Evolutionary conservation across 2,888 invertebrate genomes (phyloP).

Genomic region (Pachymerium ferrugineum): DNA sequence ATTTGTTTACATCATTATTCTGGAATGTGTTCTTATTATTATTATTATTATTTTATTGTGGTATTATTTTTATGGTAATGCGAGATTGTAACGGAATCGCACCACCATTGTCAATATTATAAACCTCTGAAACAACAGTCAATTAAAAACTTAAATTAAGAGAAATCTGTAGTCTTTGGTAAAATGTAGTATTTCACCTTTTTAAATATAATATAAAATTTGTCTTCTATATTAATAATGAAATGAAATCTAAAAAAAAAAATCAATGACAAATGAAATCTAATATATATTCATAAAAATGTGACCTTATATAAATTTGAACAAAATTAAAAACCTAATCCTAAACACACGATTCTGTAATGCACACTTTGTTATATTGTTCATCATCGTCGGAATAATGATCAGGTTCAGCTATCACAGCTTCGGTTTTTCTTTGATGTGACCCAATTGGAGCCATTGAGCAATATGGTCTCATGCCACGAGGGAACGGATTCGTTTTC

Average conservation of each 20-base stretch:
- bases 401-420: slow-evolving; percentile 20
- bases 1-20: too few relatives aligned
- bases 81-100: not conserved
- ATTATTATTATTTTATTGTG: too few relatives aligned
- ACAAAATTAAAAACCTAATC: not conserved
- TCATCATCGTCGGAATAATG: slow-evolving; percentile 31
- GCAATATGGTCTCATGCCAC: slow-evolving; percentile 14
- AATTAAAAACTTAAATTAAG: not conserved
- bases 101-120: not conserved
- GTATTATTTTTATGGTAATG: too few relatives aligned
- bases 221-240: too few relatives aligned
- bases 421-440: slow-evolving; percentile 3
- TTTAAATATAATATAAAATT: too few relatives aligned
- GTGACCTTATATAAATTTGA: not conserved
- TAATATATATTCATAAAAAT: not conserved
- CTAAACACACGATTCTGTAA: slow-evolving; percentile 31
- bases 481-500: slow-evolving; percentile 7
- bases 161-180: not conserved
- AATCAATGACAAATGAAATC: not conserved
- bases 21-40: too few relatives aligned
- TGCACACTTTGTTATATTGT: slow-evolving; percentile 11
- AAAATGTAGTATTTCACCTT: too few relatives aligned
- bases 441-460: slow-evolving; percentile 22
- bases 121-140: not conserved
- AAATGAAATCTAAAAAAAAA: too few relatives aligned